A percentile compares a stretch with the other conserved stretches of the same genome.
phyloP scores from a whole-genome alignment of 2,888 invertebrate genomes.

The Metellina segmentata region DNA sequence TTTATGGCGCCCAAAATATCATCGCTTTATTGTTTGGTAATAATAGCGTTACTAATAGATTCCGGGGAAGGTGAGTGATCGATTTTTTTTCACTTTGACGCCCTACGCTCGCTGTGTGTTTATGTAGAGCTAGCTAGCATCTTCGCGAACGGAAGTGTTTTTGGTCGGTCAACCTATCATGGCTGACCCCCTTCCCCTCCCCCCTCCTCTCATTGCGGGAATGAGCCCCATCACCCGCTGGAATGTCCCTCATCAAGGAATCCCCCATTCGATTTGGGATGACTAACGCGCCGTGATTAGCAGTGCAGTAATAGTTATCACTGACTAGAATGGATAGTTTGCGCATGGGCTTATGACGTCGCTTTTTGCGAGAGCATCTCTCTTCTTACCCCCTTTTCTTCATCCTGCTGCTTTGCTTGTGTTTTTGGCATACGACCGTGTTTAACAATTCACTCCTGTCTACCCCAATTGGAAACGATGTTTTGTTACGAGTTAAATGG shows the following conservation, averaged over 20 bases:
- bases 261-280: conserved; percentile 49
- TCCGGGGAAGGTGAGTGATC: conserved; percentile 77
- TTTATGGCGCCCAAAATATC: conserved; percentile 90
- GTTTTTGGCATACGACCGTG: neutral
- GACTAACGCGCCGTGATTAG: conserved; percentile 64
- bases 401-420: neutral
- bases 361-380: conserved; percentile 55
- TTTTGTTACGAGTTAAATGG: conserved; percentile 38
- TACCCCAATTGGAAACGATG: conserved; percentile 20
- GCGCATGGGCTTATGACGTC: conserved; percentile 71
- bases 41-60: conserved; percentile 82
- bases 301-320: conserved; percentile 66
- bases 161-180: conserved; percentile 76
- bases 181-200: conserved; percentile 70
- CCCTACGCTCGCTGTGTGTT: conserved; percentile 40
- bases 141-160: conserved; percentile 74
- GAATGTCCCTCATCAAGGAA: conserved; percentile 44
- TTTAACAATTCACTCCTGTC: conserved; percentile 18
- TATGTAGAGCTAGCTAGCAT: conserved; percentile 56
- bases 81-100: conserved; percentile 18
- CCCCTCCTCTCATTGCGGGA: conserved; percentile 46
- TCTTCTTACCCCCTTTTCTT: conserved; percentile 16
- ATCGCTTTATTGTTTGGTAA: conserved; percentile 86
- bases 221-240: conserved; percentile 28
- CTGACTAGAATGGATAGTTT: conserved; percentile 60